Evolutionary conservation across 64 coral and sea anemone species (phyloP).

Genomic region (Montipora foliosa): DNA sequence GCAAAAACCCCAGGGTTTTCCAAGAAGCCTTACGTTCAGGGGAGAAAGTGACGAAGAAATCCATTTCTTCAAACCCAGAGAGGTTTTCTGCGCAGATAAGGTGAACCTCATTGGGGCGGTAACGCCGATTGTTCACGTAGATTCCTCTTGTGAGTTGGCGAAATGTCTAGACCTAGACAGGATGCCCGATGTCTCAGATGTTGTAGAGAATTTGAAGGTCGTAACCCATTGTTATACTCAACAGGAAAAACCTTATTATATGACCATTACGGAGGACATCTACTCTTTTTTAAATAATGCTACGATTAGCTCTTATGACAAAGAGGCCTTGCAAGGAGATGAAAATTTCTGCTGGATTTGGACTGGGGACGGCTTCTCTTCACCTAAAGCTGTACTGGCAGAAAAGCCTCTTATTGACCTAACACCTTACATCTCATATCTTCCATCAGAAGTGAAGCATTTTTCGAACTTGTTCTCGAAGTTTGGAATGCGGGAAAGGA

Average conservation of each 20-base stretch:
- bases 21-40: slow-evolving; percentile 45
- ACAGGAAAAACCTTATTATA: slow-evolving; percentile 69
- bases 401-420: slow-evolving; percentile 65
- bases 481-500: slow-evolving; percentile 56
- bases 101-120: slow-evolving; percentile 67
- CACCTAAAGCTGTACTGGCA: slow-evolving; percentile 37
- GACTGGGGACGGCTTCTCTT: slow-evolving; percentile 91
- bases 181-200: slow-evolving; percentile 49
- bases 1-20: slow-evolving; percentile 40
- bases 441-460: slow-evolving; percentile 60
- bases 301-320: background rate
- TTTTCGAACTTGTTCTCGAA: slow-evolving; percentile 53
- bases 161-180: slow-evolving; percentile 59
- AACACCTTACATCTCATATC: slow-evolving; percentile 60
- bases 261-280: slow-evolving; percentile 46
- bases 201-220: slow-evolving; percentile 58
- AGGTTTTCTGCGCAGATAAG: slow-evolving; percentile 32
- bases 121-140: slow-evolving; percentile 34
- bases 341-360: slow-evolving; percentile 73
- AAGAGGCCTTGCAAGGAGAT: background rate
- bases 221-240: slow-evolving; percentile 48
- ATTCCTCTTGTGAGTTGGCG: slow-evolving; percentile 25
- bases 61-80: slow-evolving; percentile 13
- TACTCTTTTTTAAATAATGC: slow-evolving; percentile 13
- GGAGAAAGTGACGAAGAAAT: background rate